These are phyloP conservation scores for Syngnathus rostellatus DNA, from an alignment of 2,797 vertebrate species.

Conservation along the genomic window DNA sequence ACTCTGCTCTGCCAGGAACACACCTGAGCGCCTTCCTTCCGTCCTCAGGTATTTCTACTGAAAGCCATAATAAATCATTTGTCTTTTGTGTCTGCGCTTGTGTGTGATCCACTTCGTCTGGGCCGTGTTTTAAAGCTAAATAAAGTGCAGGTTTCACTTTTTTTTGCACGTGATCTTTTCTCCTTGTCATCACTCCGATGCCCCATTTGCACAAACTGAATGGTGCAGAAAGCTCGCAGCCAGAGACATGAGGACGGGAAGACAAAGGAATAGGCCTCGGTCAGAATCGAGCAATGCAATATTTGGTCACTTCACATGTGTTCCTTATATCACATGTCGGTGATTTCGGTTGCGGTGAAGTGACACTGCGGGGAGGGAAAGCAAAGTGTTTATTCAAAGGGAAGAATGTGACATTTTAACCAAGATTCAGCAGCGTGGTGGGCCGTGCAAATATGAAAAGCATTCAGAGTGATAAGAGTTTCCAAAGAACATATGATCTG, in stretches of 20 bases:
- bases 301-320: slow-evolving; percentile 43
- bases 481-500: slow-evolving; percentile 73
- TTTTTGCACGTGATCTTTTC: slow-evolving; percentile 40
- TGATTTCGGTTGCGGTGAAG: slow-evolving; percentile 48
- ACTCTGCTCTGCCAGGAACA: slow-evolving; percentile 41
- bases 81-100: slow-evolving; percentile 61
- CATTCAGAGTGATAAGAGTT: slow-evolving; percentile 54
- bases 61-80: slow-evolving; percentile 71
- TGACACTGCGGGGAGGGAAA: slow-evolving; percentile 46
- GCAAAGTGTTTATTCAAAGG: slow-evolving; percentile 55
- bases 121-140: slow-evolving; percentile 31
- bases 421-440: slow-evolving; percentile 50
- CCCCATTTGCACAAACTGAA: slow-evolving; percentile 57
- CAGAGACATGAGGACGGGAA: slow-evolving; percentile 26
- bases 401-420: slow-evolving; percentile 62
- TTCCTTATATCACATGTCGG: slow-evolving; percentile 42
- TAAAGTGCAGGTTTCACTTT: slow-evolving; percentile 37
- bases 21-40: slow-evolving; percentile 56
- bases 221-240: slow-evolving; percentile 38
- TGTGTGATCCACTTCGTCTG: slow-evolving; percentile 51
- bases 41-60: slow-evolving; percentile 58
- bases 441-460: slow-evolving; percentile 64
- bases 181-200: slow-evolving; percentile 63
- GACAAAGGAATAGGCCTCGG: slow-evolving; percentile 27
- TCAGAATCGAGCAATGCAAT: slow-evolving; percentile 17